These are phyloP conservation scores for Drosophila infuscata DNA, from an alignment of 2,888 invertebrate species.

Conservation along the genomic window DNA sequence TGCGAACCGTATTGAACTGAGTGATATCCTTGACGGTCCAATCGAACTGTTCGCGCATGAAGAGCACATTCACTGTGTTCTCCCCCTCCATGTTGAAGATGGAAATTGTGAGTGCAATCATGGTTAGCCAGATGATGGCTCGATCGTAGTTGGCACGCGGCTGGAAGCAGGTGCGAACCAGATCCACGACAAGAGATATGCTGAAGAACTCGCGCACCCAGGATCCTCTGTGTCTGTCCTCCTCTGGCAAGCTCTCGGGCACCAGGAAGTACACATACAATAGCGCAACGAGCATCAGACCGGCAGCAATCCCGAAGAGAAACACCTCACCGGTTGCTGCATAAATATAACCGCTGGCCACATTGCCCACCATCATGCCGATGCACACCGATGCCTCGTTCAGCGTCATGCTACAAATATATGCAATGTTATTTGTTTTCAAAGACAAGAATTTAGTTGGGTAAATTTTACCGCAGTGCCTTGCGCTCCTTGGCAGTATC, in stretches of 20 bases:
- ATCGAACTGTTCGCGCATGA: conserved; percentile 82
- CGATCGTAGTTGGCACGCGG: conserved; percentile 83
- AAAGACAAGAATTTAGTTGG: background rate
- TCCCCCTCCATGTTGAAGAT: conserved; percentile 84
- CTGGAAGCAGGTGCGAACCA: conserved; percentile 82
- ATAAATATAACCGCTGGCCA: conserved; percentile 87
- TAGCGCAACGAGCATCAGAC: conserved; percentile 72
- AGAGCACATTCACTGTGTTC: conserved; percentile 86
- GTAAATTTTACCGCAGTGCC: conserved; percentile 73
- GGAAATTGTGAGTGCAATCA: conserved; percentile 80
- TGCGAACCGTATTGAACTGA: conserved; percentile 85
- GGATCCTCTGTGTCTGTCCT: conserved; percentile 76
- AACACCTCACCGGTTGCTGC: conserved; percentile 80
- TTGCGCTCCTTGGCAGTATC: conserved; percentile 88
- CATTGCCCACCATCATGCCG: conserved; percentile 88
- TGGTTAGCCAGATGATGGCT: conserved; percentile 84
- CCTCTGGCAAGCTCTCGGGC: conserved; percentile 81
- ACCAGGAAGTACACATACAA: conserved; percentile 79
- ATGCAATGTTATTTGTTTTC: background rate
- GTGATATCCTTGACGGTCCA: conserved; percentile 84
- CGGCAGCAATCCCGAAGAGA: conserved; percentile 78
- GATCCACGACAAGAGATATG: conserved; percentile 81
- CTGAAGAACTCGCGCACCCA: conserved; percentile 84
- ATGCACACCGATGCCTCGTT: conserved; percentile 87
- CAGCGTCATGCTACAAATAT: conserved; percentile 87